Base-by-base conservation (phyloP, 2,797 vertebrate species). In the Clarias laeviceps region DNA sequence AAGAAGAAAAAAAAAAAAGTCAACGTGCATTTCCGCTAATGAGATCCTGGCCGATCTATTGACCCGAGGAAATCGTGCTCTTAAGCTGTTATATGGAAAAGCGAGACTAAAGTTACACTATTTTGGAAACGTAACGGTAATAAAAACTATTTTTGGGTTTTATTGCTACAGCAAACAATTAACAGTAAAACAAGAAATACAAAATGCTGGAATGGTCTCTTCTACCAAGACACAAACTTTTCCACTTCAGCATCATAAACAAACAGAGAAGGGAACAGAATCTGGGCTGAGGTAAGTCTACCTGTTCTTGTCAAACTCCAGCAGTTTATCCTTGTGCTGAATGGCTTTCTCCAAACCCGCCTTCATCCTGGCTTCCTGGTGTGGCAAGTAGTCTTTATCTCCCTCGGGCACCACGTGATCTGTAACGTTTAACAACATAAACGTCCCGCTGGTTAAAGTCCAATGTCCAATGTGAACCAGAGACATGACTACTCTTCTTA, bases 271-370 rank as follows among this genome's bases (percentile, higher is more conserved):
- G 45, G 9, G 45, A 40, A 45, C 45, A 45, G 45, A 45, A 45
- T 18, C 5, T 40, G 9, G 22, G 14, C 11, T 70, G 24, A 17
- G 54, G 59, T 6, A 40, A 2, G 22, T 37, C 54, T 91, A 99
- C 98, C 98, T 99, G 64, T 96, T 99, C 89, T 91, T 96, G 90
- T 99, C 98, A 90, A 95, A 99, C 83, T 99, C 98, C 91, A 99
- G 87, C 78, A 99, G 92, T 89, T 98, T 99, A 27, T 99, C 97
- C 91, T 98, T 99, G 94, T 99, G 98, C 85, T 97, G 96, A 72
- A 98, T 78, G 27, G 98, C 98, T 88, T 96, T 96, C 84, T 98
- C 97, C 88, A 99, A 91, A 12, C 98, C 98, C 59, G 94, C 93
- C 81, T 96, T 97, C 74, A 97, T 91, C 32, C 85, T 92, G 0